Evolutionary conservation across 2,888 invertebrate genomes (phyloP), one percentile per base, ranked within the genome.

Genomic region (Xanthorhoe spadicearia): DNA sequence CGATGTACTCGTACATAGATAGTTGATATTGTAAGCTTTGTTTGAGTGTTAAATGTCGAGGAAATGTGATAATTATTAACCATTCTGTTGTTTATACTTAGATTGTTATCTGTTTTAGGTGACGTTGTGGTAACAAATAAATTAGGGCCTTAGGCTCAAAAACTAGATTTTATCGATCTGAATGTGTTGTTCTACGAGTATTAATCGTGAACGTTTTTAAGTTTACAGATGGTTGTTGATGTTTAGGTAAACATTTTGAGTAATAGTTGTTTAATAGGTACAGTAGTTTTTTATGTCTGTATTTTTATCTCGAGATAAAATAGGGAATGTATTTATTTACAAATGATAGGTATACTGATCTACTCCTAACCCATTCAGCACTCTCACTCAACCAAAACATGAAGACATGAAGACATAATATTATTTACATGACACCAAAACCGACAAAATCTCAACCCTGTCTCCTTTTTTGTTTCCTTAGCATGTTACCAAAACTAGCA

Each of bases 221-320:
- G 87, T 89, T 91, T 87, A 86, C 92, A 93, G 92, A 90, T 89
- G 89, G 89, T 92, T 91, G 87, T 91, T 90, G 86, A 89, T 91
- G 85, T 86, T 89, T 92, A 88, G 92, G 92, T 92, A 90, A 88
- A 88, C 76, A 81, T 79, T 84, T 86, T 84, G 77, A 84, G 84
- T 88, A 86, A 83, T 83, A 84, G 88, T 82, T 83, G 77, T 78
- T 76, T 70, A 61, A 73, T 74, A 67, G 74, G 64, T 68, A 64
- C 38, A 18, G 77, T 83, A 82, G 80, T 66, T 65, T 74, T 77
- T 60, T 74, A 72, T 76, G 69, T 79, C 72, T 74, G 75, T 80
- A 76, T 75, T 79, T 74, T 53, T 79, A 79, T 80, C 77, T 80
- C 76, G 77, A 78, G 75, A 77, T 81, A 77, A 72, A 72, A 80